A percentile compares a stretch with the other conserved stretches of the same genome.
phyloP scores from a whole-genome alignment of 1,140 invertebrate genomes.

The Riptortus pedestris region DNA sequence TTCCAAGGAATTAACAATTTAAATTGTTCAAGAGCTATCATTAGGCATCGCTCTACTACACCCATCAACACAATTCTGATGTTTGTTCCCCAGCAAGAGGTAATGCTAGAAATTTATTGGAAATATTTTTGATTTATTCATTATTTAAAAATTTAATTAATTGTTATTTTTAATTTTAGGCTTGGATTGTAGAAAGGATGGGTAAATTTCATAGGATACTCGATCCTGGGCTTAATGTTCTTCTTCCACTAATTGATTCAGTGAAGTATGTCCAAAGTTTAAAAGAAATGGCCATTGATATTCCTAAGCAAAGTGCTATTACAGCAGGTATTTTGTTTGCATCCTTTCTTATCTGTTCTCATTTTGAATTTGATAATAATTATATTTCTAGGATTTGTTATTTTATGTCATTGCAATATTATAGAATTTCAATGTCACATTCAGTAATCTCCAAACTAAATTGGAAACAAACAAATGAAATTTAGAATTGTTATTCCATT shows the following conservation, averaged over 20 bases:
- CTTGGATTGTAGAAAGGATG: constrained; percentile 98
- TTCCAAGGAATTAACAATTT: neutral
- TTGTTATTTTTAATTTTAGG: constrained; percentile 45
- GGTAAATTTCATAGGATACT: constrained; percentile 89
- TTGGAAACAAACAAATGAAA: no score
- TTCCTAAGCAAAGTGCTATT: constrained; percentile 96
- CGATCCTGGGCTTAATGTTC: constrained; percentile 87
- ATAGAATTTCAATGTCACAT: no score
- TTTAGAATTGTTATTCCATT: no score
- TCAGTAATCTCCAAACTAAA: no score
- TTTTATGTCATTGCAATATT: no score
- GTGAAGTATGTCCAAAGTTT: constrained; percentile 97
- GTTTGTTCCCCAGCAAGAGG: constrained; percentile 98
- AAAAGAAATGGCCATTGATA: constrained; percentile 99
- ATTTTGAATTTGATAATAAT: no score
- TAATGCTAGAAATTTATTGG: constrained; percentile 34
- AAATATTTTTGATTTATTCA: neutral
- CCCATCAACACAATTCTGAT: constrained; percentile 87
- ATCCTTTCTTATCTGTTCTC: neutral
- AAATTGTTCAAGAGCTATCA: neutral
- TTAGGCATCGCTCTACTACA: constrained; percentile 37
- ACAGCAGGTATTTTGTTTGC: constrained; percentile 54
- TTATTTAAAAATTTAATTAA: neutral
- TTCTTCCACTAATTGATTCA: constrained; percentile 84
- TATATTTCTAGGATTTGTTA: no score